Conservation (phyloP, 2,888 invertebrate species). For the Dascillus cervinus region DNA sequence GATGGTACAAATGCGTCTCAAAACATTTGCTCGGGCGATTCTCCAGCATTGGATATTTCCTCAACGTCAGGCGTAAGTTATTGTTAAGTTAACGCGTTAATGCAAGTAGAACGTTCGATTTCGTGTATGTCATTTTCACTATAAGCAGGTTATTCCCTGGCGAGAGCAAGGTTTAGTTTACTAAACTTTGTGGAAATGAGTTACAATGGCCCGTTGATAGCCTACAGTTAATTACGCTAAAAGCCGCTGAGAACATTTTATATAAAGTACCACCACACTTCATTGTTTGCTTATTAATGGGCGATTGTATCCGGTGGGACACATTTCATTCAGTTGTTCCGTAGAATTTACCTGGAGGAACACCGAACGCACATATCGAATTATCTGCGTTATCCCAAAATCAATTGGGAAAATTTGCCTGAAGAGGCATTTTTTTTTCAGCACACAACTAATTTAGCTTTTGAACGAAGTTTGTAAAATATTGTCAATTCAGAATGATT, state of each 20-base stretch:
- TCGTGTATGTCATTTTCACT: conserved; percentile 4
- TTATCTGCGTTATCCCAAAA: too few relatives aligned
- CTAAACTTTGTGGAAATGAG: conserved; percentile 27
- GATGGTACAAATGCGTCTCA: conserved; percentile 90
- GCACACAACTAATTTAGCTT: too few relatives aligned
- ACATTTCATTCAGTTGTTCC: too few relatives aligned
- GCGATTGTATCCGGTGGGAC: conserved; percentile 4
- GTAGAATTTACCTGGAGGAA: too few relatives aligned
- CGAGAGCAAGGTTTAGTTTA: conserved; percentile 27
- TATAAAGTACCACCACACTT: conserved; percentile 20
- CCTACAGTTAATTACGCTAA: conserved; percentile 31
- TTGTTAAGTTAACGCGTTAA: background rate
- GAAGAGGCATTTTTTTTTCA: too few relatives aligned
- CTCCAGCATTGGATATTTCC: conserved; percentile 84
- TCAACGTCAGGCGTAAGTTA: conserved; percentile 82
- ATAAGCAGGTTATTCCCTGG: conserved; percentile 21
- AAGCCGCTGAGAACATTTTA: conserved; percentile 26
- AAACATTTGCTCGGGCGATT: conserved; percentile 76
- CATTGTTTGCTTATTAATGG: conserved; percentile 17
- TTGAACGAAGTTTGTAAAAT: too few relatives aligned
- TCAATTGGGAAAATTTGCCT: too few relatives aligned
- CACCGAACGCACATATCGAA: too few relatives aligned
- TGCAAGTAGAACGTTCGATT: too few relatives aligned
- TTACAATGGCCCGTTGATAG: conserved; percentile 28
- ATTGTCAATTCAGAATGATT: too few relatives aligned